Evolutionary conservation across 2,888 invertebrate genomes (phyloP).

Genomic region (Sclerodermus sp.): DNA sequence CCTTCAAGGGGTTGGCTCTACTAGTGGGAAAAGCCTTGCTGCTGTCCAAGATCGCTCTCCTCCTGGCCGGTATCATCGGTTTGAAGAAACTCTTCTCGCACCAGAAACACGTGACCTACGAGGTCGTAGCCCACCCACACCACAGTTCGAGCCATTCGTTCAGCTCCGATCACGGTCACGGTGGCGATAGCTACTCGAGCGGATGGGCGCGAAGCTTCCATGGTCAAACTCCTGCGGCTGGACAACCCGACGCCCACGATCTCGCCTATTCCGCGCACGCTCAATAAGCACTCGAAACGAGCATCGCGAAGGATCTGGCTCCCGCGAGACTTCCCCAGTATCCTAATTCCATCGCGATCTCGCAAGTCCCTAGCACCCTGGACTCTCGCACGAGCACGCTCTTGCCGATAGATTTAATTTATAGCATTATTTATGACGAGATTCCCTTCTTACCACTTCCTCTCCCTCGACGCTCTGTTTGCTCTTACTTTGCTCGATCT

Average conservation of each 20-base stretch:
- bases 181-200: slow-evolving; percentile 60
- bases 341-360: neutral
- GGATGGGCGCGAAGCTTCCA: slow-evolving; percentile 66
- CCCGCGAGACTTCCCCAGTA: neutral
- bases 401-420: slow-evolving; percentile 30
- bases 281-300: slow-evolving; percentile 21
- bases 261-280: slow-evolving; percentile 67
- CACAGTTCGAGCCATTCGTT: slow-evolving; percentile 62
- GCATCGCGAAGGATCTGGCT: neutral
- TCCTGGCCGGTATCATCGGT: slow-evolving; percentile 79
- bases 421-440: slow-evolving; percentile 18
- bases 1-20: slow-evolving; percentile 78
- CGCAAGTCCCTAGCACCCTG: neutral
- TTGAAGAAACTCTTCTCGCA: slow-evolving; percentile 79
- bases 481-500: no score
- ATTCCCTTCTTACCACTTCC: neutral
- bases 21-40: slow-evolving; percentile 84
- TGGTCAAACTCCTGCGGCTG: slow-evolving; percentile 54
- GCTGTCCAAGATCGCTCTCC: slow-evolving; percentile 80
- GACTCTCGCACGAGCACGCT: slow-evolving; percentile 16
- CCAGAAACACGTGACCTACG: slow-evolving; percentile 74
- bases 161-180: slow-evolving; percentile 53
- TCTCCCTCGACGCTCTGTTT: slow-evolving; percentile 7
- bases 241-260: slow-evolving; percentile 60
- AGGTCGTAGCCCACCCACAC: slow-evolving; percentile 74